Evolutionary conservation across 1,140 invertebrate genomes (phyloP), one percentile per base, ranked within the genome.

Genomic region (Diploscapter pachys): DNA sequence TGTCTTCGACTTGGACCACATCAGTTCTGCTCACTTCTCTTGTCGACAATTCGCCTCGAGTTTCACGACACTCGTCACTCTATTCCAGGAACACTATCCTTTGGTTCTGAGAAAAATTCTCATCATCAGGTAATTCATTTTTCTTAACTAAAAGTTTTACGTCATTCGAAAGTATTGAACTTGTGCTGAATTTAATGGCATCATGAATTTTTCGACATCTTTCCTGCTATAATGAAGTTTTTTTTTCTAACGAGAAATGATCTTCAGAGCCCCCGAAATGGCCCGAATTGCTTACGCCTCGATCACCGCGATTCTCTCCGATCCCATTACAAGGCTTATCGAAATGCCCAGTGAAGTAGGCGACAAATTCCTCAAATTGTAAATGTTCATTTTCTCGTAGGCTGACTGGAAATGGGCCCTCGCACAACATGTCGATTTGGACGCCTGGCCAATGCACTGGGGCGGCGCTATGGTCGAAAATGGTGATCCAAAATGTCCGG

Each of bases 401-500:
- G 50, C 85, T 48, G 78, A 75, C 6, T 85, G 83, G 83, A 82
- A 86, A 72, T 75, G 69, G 54, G 79, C 80, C 3, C 75, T 85
- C 4, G 83, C 68, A 31, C 69, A 85, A 54, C 80, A 85, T 70
- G 83, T 85, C 11, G 76, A 83, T 57, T 67, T 85, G 48, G 82
- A 84, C 51, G 82, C 77, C 4, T 85, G 82, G 82, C 83, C 83
- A 13, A 75, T 85, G 61, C 83, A 86, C 63, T 85, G 83, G 83
- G 83, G 83, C 53, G 83, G 83, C 9, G 48, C 73, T 4, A 71
- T 85, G 74, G 72, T 71, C 13, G 83, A 86, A 56, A 85, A 85
- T 72, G 83, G 83, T 4, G 83, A 85, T 75, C 84, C 84, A 64
- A 85, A 86, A 73, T 85, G 84, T 61, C 83, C 83, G n/a, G 78